Evolutionary conservation across 2,888 invertebrate species (phyloP), one percentile per base, ranked within the genome.

Genomic region (Peribatodes rhomboidaria): DNA sequence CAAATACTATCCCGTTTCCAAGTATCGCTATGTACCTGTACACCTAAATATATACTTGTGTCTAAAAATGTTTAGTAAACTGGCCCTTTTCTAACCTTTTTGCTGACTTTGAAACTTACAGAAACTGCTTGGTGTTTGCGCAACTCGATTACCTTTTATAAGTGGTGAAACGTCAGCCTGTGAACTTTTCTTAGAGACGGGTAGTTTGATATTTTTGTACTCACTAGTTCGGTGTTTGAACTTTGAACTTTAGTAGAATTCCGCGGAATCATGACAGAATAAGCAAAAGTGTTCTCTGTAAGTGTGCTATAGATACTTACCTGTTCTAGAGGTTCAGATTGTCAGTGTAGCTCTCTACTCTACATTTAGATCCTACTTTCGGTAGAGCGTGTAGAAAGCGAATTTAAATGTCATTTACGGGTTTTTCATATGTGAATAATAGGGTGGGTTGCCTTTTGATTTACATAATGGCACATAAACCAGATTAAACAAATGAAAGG

Each of bases 71-170:
- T 72, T 71, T 72, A 37, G 68, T 70, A 62, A 73, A 71, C 56
- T 72, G 65, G 39, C 57, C 68, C 74, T 63, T 74, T 74, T 71
- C 68, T 58, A 68, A 69, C 68, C 63, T 63, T 70, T 73, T 63
- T 66, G 55, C 70, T 31, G 54, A 65, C 60, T 55, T 66, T 35
- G 49, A 49, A 66, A 61, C 50, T 56, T 69, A 62, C 46, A 22
- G 22, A 59, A 47, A 50, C 70, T 68, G 68, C 70, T 70, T 71
- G 67, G 42, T 42, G 20, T 50, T 35, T 50, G 10, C 61, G 57
- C 68, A 68, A 70, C 54, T 61, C 65, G 53, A 65, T 70, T 71
- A 66, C 50, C 54, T 20, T 22, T 61, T 61, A 16, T 37, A 65
- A 37, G 57, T 52, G 53, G 55, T 56, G 18, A 65, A 58, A 65